Base-by-base conservation (phyloP, 2,888 invertebrate genomes). In the Pollenia angustigena region DNA sequence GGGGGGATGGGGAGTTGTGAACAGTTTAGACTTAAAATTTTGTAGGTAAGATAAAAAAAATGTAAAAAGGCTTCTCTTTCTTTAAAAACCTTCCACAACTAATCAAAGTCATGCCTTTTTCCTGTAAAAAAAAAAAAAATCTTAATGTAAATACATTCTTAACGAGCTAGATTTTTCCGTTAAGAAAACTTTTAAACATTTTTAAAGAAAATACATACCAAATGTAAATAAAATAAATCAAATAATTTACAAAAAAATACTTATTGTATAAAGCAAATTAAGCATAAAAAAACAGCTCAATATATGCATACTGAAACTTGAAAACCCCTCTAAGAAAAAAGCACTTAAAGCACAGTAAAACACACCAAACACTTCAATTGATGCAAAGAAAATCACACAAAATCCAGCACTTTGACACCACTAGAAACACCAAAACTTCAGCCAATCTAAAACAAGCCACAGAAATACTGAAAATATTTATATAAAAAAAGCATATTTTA, bases 201-300 rank as follows among this genome's bases (percentile, higher is more conserved):
- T 68, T 12, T n/a, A 52, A n/a, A 42, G 12, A 42, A 64, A 64
- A 16, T 60, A 16, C 32, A 50, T 11, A 56, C 16, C 40, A 16
- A 16, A n/a, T 60, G 42, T 71, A 68, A 32, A 78, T 81, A 81
- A 12, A 69, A 44, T 62, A 68, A 32, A 72, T 12, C 12, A 44
- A 58, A 58, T 50, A 52, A 18, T 8, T 71, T 50, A 46, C 32
- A 54, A 46, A 56, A 50, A 7, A 66, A 58, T 56, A 44, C n/a
- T 32, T 54, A 16, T 80, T 79, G 79, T 85, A 85, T 12, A 85
- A 74, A 79, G 58, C 40, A 62, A 56, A 62, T 10, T 8, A 42
- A 82, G 64, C 64, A 64, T n/a, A 44, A 82, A 58, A 88, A 89
- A 89, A 89, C 89, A 91, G 90, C 90, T 90, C 89, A 88, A 89